Base-by-base conservation (phyloP, 2,797 vertebrate genomes). In the Pseudotriccus pelzelni region DNA sequence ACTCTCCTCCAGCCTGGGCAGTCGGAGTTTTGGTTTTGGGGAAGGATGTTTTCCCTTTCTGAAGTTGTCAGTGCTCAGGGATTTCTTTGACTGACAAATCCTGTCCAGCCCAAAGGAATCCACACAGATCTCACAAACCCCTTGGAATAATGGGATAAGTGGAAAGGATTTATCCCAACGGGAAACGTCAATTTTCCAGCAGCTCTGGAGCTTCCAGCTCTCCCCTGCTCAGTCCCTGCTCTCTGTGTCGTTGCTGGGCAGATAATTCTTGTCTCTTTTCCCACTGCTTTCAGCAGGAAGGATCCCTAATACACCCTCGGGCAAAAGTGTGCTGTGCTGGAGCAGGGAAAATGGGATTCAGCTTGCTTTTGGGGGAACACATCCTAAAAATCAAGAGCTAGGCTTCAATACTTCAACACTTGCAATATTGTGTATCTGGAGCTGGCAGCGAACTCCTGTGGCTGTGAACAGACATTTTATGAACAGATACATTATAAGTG, bases 81-180 rank as follows among this genome's bases (percentile, higher is more conserved):
- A 55, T 82, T 84, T 32, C 1, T 69, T 50, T 93, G 93, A 90
- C 70, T 88, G 92, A 89, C 92, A 87, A 23, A 46, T 28, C 19
- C 83, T 43, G 28, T 74, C 88, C 73, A 43, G 2, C 13, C 41
- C 80, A 18, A 66, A 39, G 68, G 59, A 28, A 46, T 11, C 66
- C 39, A 25, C 24, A 5, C 10, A 34, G 27, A 49, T 60, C 69
- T 90, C 64, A 67, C 22, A 73, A 66, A 73, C 43, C 58, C 63
- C 64, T 55, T 4, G 34, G 44, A 77, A 85, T 49, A 70, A 39
- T 7, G 68, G 73, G 64, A 34, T 74, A 30, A 73, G 37, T 7
- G 27, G 75, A 60, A 67, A 76, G 88, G 72, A 27, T 84, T 93
- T 67, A 47, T 70, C 50, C 85, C 63, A 64, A 44, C 5, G 18